Base-by-base conservation (phyloP, 2,888 invertebrate species). In the Leptogaster cylindrica region DNA sequence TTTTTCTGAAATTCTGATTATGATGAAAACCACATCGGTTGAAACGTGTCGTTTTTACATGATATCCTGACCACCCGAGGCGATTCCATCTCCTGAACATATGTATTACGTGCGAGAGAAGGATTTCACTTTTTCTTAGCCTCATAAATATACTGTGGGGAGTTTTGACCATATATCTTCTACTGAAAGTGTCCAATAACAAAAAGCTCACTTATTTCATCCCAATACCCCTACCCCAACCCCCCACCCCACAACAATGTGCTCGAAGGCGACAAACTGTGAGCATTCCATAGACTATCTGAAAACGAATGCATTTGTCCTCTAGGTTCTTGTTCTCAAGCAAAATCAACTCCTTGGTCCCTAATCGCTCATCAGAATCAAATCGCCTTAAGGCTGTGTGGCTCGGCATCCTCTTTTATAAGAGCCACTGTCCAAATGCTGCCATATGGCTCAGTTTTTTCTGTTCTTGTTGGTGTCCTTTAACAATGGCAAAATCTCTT, bases 281-380 rank as follows among this genome's bases (percentile, higher is more conserved):
- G n/a, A n/a, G n/a, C n/a, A n/a, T n/a, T n/a, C n/a, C n/a, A n/a
- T n/a, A n/a, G n/a, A n/a, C n/a, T n/a, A n/a, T n/a, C n/a, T n/a
- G n/a, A n/a, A n/a, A n/a, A n/a, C n/a, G n/a, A n/a, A n/a, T n/a
- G n/a, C n/a, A n/a, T n/a, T 10, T 6, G n/a, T 10, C 25, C 46
- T 16, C 20, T 46, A 16, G 16, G 10, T 46, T 46, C 25, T 46
- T 46, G 23, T 46, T 12, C 6, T 31, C 23, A 20, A 25, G 20
- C 46, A 23, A 55, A 33, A 33, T n/a, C 55, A 36, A 55, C 36
- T 55, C 36, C 55, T 36, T 55, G 39, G 39, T 55, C 55, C 36
- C 55, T 55, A 55, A 55, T 36, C 55, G 55, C 36, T 55, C 55
- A 55, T 55, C 55, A 55, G 55, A 55, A 55, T 55, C 55, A 36